Evolutionary conservation across 2,888 invertebrate genomes (phyloP), one percentile per base, ranked within the genome.

Genomic region (Pyrocoelia pectoralis): DNA sequence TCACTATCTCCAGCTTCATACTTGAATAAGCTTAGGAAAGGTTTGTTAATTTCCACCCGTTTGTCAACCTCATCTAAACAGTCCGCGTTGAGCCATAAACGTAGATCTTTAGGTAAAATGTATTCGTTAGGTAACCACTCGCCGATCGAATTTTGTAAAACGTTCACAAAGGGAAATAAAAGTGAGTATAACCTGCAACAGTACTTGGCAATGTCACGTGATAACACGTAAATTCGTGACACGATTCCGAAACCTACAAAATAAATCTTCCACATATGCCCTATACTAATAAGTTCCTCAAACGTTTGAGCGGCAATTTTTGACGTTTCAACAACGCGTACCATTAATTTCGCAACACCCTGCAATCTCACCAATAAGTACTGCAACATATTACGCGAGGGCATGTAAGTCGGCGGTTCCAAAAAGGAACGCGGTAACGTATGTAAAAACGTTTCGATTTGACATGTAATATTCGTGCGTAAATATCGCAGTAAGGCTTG

Each of bases 251-350:
- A 82, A 52, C 79, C 76, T 12, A 83, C 73, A 8, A 81, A 54
- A 3, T 80, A 79, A 28, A 81, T 64, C 41, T 75, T 76, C 84
- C 84, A 84, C 38, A 81, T 80, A 65, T 84, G 84, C 1, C 84
- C 84, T 8, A 79, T 66, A 18, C 56, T 66, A 4, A 85, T 74
- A 69, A 82, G 77, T 15, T 73, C 64, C 56, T 78, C 76, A 40
- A 83, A 74, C 68, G 78, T 76, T 52, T 71, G 63, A 1, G 78
- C 83, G 49, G 82, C 76, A 13, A 71, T 63, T 58, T 70, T 73
- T 1, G 82, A 77, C 1, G 76, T 75, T 24, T 78, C 76, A 55
- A 82, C 79, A n/a, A 82, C 67, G 28, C 80, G 74, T 48, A 74
- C 72, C 76, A 84, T 76, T 17, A 85, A 74, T 68, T 82, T 82